These are phyloP conservation scores for Alectura lathami DNA, from an alignment of 2,113 vertebrate species.

Conservation along the genomic window DNA sequence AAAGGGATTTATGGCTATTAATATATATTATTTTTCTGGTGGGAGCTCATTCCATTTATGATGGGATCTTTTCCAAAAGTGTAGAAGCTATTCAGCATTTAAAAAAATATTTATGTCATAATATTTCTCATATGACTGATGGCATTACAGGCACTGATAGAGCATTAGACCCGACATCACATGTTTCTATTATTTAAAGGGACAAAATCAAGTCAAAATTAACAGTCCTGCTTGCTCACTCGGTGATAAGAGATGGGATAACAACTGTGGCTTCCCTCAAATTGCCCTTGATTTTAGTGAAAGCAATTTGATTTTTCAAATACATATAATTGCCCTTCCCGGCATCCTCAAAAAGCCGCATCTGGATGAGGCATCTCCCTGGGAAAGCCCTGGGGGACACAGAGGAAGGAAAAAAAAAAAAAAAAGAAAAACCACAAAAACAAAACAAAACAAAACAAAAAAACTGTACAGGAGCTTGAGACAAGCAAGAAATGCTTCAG, in stretches of 20 bases:
- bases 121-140: background rate
- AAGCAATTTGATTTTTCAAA: background rate
- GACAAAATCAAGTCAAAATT: background rate
- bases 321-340: background rate
- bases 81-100: background rate
- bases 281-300: conserved; percentile 1
- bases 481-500: background rate
- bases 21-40: background rate
- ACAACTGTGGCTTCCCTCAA: background rate
- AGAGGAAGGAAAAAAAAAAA: too few relatives aligned
- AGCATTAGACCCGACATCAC: background rate
- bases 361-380: background rate
- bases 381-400: background rate
- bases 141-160: background rate
- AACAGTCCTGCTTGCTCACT: background rate
- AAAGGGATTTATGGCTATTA: background rate
- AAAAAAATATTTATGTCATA: background rate
- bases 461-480: background rate
- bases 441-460: too few relatives aligned
- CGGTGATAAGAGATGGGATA: background rate
- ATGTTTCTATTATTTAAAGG: background rate
- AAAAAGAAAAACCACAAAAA: too few relatives aligned
- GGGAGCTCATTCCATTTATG: background rate
- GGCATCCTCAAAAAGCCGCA: background rate
- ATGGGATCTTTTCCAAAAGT: background rate